Percentiles rank a stretch among this genome's conserved stretches.
phyloP scores from a whole-genome alignment of 2,888 invertebrate genomes.

The Mimachlamys varia region DNA sequence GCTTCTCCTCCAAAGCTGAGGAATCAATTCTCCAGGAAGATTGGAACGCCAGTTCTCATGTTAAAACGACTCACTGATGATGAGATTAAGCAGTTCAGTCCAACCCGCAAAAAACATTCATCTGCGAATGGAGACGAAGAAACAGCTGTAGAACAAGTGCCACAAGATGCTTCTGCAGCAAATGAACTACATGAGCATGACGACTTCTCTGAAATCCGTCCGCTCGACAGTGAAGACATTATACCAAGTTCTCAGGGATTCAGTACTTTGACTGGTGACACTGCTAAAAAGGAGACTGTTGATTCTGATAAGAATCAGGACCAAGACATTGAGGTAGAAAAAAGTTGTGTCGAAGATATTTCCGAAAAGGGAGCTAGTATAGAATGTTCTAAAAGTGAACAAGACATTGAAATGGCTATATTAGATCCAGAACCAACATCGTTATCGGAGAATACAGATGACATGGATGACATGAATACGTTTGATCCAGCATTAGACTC shows the following conservation, averaged over 20 bases:
- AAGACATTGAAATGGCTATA: constrained; percentile 32
- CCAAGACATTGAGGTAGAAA: not conserved
- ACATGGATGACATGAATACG: not conserved
- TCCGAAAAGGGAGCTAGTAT: not conserved
- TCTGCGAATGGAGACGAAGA: not conserved
- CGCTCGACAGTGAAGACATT: constrained; percentile 52
- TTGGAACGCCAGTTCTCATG: constrained; percentile 67
- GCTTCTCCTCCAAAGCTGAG: constrained; percentile 57
- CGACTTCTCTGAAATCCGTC: constrained; percentile 64
- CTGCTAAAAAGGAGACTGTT: constrained; percentile 25
- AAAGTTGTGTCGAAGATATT: not conserved
- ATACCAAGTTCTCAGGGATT: constrained; percentile 19
- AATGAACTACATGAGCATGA: constrained; percentile 58
- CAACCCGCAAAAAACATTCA: constrained; percentile 50
- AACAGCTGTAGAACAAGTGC: constrained; percentile 38
- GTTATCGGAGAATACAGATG: not conserved
- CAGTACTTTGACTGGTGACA: not conserved
- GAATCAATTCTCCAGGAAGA: constrained; percentile 42
- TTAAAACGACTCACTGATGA: constrained; percentile 61
- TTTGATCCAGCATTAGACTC: constrained; percentile 48
- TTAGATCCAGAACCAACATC: constrained; percentile 24
- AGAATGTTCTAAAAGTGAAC: not conserved
- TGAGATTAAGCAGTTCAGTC: constrained; percentile 63
- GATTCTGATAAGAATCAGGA: not conserved
- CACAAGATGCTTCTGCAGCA: not conserved